Conservation (phyloP, 2,888 invertebrate genomes). For the Nebria brevicollis region DNA sequence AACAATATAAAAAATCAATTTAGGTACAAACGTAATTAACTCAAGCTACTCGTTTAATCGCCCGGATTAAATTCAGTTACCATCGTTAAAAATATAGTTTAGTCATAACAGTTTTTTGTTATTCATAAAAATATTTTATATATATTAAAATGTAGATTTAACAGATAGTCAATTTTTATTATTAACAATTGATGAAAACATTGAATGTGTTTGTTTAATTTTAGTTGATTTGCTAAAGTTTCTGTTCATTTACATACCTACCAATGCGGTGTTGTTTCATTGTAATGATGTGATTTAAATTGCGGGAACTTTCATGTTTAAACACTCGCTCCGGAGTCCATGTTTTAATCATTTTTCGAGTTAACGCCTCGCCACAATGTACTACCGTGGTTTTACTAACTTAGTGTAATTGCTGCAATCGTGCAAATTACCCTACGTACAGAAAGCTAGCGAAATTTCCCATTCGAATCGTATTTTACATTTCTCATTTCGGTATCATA, state of each 20-base stretch:
- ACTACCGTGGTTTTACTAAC: constrained; percentile 35
- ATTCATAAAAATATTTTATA: too few species aligned
- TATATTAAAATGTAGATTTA: too few species aligned
- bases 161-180: too few species aligned
- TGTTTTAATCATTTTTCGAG: constrained; percentile 26
- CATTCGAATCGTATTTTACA: too few species aligned
- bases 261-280: neutral
- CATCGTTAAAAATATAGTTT: neutral
- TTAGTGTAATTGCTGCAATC: constrained; percentile 39
- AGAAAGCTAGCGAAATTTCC: constrained; percentile 12
- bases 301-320: neutral
- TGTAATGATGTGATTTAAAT: constrained; percentile 1
- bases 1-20: neutral
- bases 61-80: neutral
- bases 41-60: neutral
- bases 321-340: neutral
- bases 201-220: too few species aligned
- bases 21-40: neutral
- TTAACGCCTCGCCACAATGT: constrained; percentile 22
- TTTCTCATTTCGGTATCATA: too few species aligned
- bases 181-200: too few species aligned
- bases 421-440: constrained; percentile 32
- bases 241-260: neutral
- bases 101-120: neutral
- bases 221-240: neutral